Base-by-base conservation (phyloP, 2,888 invertebrate species). In the Pasiphila rectangulata region DNA sequence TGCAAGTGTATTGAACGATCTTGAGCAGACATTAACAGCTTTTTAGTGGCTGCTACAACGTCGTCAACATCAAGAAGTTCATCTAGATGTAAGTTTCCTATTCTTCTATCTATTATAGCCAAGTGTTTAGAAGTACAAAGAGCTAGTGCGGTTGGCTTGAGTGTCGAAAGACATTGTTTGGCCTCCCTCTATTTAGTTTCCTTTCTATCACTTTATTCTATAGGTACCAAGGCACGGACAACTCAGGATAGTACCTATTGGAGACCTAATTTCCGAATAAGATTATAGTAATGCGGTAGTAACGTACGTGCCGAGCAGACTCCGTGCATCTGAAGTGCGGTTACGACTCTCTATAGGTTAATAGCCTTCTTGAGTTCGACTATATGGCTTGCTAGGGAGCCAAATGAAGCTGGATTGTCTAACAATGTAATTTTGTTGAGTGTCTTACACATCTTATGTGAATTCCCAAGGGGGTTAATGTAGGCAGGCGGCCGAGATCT, bases 251-350 rank as follows among this genome's bases (percentile, higher is more conserved):
- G 32, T 32, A 32, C 32, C 32, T 32, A 32, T 32, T 32, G 60
- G 59, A 62, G 57, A 66, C 58, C 63, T 65, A 69, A 69, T 73
- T 72, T 66, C 19, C 35, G 46, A 55, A 61, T 56, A 42, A 57
- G 60, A 64, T 63, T 64, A 64, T 67, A 58, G 46, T 61, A 61
- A 64, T 61, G 55, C 53, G 51, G 38, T 24, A 55, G 56, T 61
- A 48, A 46, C 39, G 32, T 20, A 27, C 40, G 35, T 34, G 41
- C 19, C 10, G 45, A 50, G 41, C 37, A 34, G 36, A 15, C 41
- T 45, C 25, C 21, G 3, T 44, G 49, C 45, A 42, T 42, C 21
- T 20, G 32, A 50, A 50, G 25, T 42, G 30, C 16, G 34, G 45
- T 34, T 38, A 45, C 49, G 19, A 32, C 41, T 23, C 42, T 34